Conservation (phyloP, 2,113 vertebrate species). For the Mirounga angustirostris region DNA sequence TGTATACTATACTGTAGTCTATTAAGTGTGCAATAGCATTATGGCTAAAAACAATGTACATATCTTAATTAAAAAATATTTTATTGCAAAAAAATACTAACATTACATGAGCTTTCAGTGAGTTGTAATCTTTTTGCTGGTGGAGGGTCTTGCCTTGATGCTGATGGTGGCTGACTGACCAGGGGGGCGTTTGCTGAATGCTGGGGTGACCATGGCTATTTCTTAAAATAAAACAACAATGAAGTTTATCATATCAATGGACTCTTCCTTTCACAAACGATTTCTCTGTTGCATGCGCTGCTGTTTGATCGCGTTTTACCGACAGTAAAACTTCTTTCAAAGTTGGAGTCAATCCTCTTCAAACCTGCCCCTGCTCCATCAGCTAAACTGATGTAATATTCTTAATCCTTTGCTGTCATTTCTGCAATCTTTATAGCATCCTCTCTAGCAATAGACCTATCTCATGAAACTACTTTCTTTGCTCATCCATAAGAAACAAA, state of each 20-base stretch:
- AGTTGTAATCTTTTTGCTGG: not conserved
- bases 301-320: not conserved
- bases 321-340: not conserved
- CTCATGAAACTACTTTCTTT: not conserved
- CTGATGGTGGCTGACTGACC: not conserved
- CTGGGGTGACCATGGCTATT: not conserved
- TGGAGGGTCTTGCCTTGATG: not conserved
- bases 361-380: not conserved
- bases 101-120: not conserved
- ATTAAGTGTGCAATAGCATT: not conserved
- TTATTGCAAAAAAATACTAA: not conserved
- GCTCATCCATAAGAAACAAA: not conserved
- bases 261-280: not conserved
- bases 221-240: not conserved
- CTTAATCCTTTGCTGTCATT: not conserved
- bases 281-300: not conserved
- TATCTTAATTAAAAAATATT: not conserved
- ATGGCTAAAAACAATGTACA: not conserved
- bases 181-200: not conserved
- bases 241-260: not conserved
- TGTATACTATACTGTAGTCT: not conserved
- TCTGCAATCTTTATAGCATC: not conserved
- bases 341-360: not conserved
- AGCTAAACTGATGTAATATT: not conserved
- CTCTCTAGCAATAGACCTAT: not conserved